phyloP scores from a whole-genome alignment of 2,797 vertebrate genomes.

The Merluccius polli region DNA sequence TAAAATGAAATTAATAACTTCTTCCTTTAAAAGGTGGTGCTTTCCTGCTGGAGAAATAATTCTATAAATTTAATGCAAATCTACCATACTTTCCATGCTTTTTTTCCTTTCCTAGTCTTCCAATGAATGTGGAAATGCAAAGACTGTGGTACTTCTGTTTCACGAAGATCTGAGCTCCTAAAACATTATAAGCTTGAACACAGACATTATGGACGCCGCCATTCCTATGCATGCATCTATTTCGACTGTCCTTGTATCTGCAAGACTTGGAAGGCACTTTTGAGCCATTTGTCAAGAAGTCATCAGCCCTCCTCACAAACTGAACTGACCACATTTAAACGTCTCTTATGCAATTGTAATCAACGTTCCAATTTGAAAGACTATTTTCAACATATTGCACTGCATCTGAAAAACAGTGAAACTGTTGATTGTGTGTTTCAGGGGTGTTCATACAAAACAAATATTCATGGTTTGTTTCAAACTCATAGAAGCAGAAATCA shows the following conservation, averaged over 20 bases:
- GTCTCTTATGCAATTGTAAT: conserved; percentile 1
- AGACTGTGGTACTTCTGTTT: conserved; percentile 6
- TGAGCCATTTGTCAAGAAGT: conserved; percentile 5
- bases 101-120: not conserved
- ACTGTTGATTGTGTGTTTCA: conserved; percentile 14
- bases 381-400: conserved; percentile 21
- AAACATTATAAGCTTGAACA: conserved; percentile 15
- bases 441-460: conserved; percentile 21
- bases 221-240: conserved; percentile 5
- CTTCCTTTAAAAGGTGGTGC: no score
- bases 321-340: not conserved
- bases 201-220: conserved; percentile 5
- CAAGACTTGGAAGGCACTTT: conserved; percentile 13
- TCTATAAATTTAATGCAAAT: no score
- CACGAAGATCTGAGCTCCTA: conserved; percentile 11
- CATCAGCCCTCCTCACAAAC: not conserved
- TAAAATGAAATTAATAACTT: no score
- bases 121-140: conserved; percentile 15
- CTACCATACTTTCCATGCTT: not conserved
- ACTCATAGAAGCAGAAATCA: conserved; percentile 28
- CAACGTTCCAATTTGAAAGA: conserved; percentile 7
- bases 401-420: conserved; percentile 23
- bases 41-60: no score
- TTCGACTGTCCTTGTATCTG: conserved; percentile 9
- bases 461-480: conserved; percentile 15